Base-by-base conservation (phyloP, 2,113 vertebrate genomes). In the Sula dactylatra region DNA sequence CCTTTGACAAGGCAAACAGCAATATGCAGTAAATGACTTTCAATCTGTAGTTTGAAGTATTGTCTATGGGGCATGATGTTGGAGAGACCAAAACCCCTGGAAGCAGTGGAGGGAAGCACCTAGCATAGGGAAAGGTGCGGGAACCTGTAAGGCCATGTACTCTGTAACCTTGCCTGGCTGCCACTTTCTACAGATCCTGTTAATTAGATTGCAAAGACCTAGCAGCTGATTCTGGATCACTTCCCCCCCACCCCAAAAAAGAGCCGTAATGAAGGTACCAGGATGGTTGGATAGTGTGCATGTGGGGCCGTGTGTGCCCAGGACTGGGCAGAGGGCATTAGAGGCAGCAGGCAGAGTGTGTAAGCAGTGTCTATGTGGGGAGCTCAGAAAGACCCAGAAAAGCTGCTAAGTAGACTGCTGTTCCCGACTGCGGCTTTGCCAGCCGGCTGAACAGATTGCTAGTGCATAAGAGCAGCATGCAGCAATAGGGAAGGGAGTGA, bases 391-490 rank as follows among this genome's bases (percentile, higher is more conserved):
- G 90, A 34, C 45, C 45, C 71, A 55, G 92, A 69, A 95, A 90
- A 94, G 90, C 87, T 86, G 44, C 82, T 69, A 26, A 83, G 90
- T 24, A 85, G 72, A 15, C 84, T 66, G 79, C 92, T 86, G 90
- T 14, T 97, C 29, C 86, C 3, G 4, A 64, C 64, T 26, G 64
- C 1, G 29, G 86, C 95, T 93, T 7, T 88, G 85, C 88, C 92
- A 94, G 96, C 82, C 54, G 13, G 90, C 69, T 34, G 88, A 97
- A 95, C 95, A 97, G 96, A 96, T 97, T 92, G 95, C 55, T 70
- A 82, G 62, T 40, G 59, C 55, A 10, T 29, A 20, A 38, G 64
- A 92, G 79, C 90, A 90, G 94, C 97, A 24, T 34, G 93, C 40
- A 80, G 90, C 50, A 8, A 3, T 0, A 15, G 55, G 59, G 32